Evolutionary conservation across 2,797 vertebrate species (phyloP).

Genomic region (Halcyon leucocephala): DNA sequence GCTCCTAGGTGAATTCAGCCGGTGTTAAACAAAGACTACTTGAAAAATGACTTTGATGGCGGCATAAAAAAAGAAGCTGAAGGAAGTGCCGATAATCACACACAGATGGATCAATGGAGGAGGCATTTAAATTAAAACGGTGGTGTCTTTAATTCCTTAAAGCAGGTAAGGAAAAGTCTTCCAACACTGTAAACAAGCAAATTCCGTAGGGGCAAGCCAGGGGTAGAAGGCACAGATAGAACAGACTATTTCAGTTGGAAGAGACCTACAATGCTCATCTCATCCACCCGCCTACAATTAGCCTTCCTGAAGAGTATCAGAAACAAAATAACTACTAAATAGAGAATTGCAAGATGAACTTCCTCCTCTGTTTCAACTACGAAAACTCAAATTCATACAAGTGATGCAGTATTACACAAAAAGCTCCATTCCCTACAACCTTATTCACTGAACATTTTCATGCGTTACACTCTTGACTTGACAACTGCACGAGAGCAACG

Average conservation of each 20-base stretch:
- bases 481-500: accelerated
- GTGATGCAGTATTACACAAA: accelerated
- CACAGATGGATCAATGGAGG: no score
- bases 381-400: accelerated
- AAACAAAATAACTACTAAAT: accelerated
- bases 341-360: accelerated
- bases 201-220: neutral
- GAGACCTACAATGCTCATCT: no score
- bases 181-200: neutral
- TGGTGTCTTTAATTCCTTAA: neutral
- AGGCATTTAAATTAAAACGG: neutral
- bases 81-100: neutral
- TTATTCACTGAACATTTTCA: accelerated
- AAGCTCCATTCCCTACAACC: neutral
- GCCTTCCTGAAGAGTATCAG: accelerated
- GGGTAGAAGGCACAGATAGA: neutral
- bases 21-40: neutral
- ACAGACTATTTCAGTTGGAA: neutral
- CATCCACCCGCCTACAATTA: accelerated
- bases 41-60: neutral
- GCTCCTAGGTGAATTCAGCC: neutral
- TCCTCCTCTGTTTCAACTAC: accelerated
- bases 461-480: accelerated
- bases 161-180: neutral
- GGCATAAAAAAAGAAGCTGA: neutral